Conservation (phyloP, 2,888 invertebrate species). For the Thera obeliscata region DNA sequence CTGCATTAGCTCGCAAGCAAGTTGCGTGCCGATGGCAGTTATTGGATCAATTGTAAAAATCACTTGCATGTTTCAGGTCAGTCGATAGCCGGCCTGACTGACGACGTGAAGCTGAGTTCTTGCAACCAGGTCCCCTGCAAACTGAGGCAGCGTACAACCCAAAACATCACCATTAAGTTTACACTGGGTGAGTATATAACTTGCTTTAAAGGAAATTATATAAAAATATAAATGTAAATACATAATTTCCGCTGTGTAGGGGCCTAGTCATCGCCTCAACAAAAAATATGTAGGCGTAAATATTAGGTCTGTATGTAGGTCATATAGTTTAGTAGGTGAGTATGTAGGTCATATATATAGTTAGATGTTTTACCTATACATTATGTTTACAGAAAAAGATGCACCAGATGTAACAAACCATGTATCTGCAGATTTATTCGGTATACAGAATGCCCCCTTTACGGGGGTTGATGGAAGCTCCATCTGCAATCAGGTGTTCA, state of each 20-base stretch:
- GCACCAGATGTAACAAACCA: slow-evolving; percentile 80
- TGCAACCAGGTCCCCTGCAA: slow-evolving; percentile 87
- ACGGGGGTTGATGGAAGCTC: slow-evolving; percentile 89
- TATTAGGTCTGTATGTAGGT: no score
- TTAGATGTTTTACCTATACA: neutral
- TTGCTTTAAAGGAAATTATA: neutral
- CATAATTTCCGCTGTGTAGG: no score
- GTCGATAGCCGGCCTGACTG: slow-evolving; percentile 61
- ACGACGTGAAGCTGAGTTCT: slow-evolving; percentile 81
- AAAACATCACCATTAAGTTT: slow-evolving; percentile 84
- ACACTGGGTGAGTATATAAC: slow-evolving; percentile 79
- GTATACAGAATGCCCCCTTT: slow-evolving; percentile 89
- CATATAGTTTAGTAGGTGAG: no score
- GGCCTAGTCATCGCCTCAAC: no score
- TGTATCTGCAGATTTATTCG: slow-evolving; percentile 86
- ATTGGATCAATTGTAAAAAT: neutral
- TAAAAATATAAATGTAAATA: no score
- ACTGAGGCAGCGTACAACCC: slow-evolving; percentile 85
- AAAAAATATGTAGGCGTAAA: no score
- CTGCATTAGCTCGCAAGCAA: neutral
- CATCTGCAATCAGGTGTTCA: slow-evolving; percentile 87
- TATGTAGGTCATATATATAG: no score
- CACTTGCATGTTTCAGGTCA: slow-evolving; percentile 69
- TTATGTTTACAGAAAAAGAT: slow-evolving; percentile 75
- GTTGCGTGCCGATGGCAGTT: neutral